A percentile compares a stretch with the other conserved stretches of the same genome.
These are phyloP conservation scores for Carcina quercana DNA, from an alignment of 2,888 invertebrate genomes.

Conservation along the genomic window DNA sequence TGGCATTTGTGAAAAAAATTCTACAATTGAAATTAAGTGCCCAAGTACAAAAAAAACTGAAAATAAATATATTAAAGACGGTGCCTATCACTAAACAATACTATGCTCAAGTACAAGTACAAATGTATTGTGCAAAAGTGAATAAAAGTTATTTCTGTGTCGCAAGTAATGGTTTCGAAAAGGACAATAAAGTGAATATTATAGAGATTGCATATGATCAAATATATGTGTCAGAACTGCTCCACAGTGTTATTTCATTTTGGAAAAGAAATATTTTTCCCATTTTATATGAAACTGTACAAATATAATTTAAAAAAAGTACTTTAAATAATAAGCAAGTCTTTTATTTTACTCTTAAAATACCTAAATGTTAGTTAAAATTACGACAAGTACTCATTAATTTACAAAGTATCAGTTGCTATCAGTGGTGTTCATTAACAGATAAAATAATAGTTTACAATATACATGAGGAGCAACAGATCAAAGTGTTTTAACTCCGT, in stretches of 20 bases:
- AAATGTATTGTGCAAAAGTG: constrained; percentile 8
- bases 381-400: too few species aligned
- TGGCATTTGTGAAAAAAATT: constrained; percentile 18
- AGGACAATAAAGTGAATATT: constrained; percentile 16
- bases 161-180: constrained; percentile 13
- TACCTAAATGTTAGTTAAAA: background rate
- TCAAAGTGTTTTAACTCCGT: too few species aligned
- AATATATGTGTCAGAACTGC: constrained; percentile 8
- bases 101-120: constrained; percentile 19
- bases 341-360: background rate
- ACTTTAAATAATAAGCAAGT: constrained; percentile 1
- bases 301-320: constrained; percentile 3
- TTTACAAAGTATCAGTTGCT: too few species aligned
- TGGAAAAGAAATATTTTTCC: constrained; percentile 17
- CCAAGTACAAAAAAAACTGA: constrained; percentile 15
- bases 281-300: constrained; percentile 15
- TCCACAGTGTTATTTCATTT: constrained; percentile 6
- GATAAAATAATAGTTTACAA: too few species aligned
- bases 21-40: constrained; percentile 19
- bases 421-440: too few species aligned
- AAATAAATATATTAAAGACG: constrained; percentile 17
- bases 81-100: constrained; percentile 14
- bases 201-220: constrained; percentile 6
- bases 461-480: too few species aligned
- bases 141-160: constrained; percentile 18